Conservation (phyloP, 2,888 invertebrate genomes). For the Esperia sulphurella region DNA sequence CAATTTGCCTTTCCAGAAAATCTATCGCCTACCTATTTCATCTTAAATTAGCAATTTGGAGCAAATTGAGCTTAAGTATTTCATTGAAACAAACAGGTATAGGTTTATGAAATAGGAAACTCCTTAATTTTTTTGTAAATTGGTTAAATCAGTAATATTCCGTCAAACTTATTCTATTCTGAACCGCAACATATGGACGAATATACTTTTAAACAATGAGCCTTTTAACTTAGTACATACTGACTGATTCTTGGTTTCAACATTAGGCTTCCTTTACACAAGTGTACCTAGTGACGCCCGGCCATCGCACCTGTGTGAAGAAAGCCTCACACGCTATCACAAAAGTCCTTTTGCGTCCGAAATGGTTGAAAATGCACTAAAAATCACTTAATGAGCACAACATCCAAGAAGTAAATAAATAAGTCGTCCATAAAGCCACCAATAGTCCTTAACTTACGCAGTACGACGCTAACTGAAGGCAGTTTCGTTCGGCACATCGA, state of each 20-base stretch:
- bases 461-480: conserved; percentile 59
- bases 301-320: no score
- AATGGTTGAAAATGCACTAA: conserved; percentile 1
- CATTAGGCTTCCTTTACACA: no score
- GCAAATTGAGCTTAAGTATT: no score
- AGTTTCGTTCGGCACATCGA: conserved; percentile 58
- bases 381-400: background rate
- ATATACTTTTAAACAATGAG: background rate
- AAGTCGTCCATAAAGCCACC: background rate
- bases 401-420: background rate
- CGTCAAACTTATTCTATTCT: background rate
- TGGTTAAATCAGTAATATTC: background rate
- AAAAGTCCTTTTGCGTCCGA: background rate
- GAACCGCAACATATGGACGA: background rate
- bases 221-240: no score
- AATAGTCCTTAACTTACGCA: background rate
- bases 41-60: no score
- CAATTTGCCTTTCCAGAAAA: no score
- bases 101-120: no score
- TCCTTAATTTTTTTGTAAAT: no score
- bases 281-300: no score
- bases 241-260: no score
- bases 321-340: background rate
- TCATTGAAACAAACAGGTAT: no score
- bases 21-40: no score